These are phyloP conservation scores for Helarctos malayanus DNA, from an alignment of 2,797 vertebrate genomes.

Conservation along the genomic window DNA sequence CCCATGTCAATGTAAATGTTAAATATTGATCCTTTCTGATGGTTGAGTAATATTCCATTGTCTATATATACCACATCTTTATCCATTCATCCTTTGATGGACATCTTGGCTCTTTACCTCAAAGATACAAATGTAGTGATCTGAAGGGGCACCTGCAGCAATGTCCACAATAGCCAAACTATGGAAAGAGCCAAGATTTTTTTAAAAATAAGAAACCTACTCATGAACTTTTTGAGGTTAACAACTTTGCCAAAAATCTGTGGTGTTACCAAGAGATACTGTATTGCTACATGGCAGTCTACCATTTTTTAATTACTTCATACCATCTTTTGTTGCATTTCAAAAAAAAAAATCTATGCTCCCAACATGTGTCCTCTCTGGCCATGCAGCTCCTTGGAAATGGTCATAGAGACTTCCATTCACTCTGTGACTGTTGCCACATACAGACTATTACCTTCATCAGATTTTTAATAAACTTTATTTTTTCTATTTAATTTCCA, in stretches of 20 bases:
- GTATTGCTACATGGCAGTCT: background rate
- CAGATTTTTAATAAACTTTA: slow-evolving; percentile 21
- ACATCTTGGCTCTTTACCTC: background rate
- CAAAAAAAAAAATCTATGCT: background rate
- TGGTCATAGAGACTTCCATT: background rate
- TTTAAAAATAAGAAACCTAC: background rate
- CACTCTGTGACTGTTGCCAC: background rate
- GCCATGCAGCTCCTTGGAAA: background rate
- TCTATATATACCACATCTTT: background rate
- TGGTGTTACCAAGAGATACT: background rate
- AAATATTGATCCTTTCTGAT: background rate
- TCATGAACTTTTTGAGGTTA: background rate
- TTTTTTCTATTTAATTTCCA: slow-evolving; percentile 32
- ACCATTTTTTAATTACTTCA: background rate
- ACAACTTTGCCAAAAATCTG: background rate
- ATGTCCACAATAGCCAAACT: background rate
- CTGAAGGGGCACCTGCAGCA: background rate
- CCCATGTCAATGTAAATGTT: background rate
- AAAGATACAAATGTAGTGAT: background rate
- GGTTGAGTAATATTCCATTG: background rate
- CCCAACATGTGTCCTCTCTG: background rate
- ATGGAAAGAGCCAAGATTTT: background rate
- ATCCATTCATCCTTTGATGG: background rate
- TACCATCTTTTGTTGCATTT: background rate
- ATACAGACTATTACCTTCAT: background rate